These are phyloP conservation scores for Phoebastria nigripes DNA, from an alignment of 2,797 vertebrate species.

Conservation along the genomic window DNA sequence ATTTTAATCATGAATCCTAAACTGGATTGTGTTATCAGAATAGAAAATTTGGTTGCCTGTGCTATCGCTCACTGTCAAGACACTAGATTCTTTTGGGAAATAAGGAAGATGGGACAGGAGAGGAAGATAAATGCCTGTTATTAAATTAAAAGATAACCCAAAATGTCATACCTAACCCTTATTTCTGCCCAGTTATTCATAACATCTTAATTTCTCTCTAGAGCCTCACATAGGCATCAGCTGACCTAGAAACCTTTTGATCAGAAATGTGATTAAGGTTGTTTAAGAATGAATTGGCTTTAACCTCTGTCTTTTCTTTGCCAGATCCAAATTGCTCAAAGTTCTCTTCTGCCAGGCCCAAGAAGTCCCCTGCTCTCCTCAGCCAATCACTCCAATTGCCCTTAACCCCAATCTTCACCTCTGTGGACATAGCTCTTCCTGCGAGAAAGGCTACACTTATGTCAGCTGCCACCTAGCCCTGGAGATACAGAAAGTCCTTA, in stretches of 20 bases:
- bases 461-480: neutral
- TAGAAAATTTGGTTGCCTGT: neutral
- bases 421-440: neutral
- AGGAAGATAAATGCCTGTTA: neutral
- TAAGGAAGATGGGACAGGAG: neutral
- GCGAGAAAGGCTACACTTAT: neutral
- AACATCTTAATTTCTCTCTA: neutral
- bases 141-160: neutral
- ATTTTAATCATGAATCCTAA: neutral
- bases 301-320: neutral
- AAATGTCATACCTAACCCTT: neutral
- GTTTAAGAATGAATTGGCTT: neutral
- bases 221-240: neutral
- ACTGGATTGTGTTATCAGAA: neutral
- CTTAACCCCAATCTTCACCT: neutral
- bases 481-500: neutral
- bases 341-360: neutral
- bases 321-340: neutral
- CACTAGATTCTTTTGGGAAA: neutral
- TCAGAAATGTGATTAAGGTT: neutral
- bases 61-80: neutral
- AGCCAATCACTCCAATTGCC: neutral
- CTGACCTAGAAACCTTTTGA: neutral
- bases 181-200: neutral
- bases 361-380: neutral